Base-by-base conservation (phyloP, 1,140 invertebrate genomes). In the Drosophila nebulosa region DNA sequence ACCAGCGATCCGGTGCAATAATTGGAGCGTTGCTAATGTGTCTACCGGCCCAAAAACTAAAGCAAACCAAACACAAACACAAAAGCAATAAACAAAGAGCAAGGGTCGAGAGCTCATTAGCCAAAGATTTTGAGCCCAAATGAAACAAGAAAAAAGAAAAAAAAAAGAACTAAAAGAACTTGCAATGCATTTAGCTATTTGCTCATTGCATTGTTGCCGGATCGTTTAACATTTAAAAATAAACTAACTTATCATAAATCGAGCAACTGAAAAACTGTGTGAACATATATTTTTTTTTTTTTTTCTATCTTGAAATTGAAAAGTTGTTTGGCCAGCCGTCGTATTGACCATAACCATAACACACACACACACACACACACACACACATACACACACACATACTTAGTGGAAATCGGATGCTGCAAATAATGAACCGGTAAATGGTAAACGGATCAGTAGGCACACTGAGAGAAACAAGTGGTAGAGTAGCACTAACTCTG, bases 261-360 rank as follows among this genome's bases (percentile, higher is more conserved):
- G 60, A 63, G 36, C 50, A 42, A 74, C 42, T 76, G 83, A 67
- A 86, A 86, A 86, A 83, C 70, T 88, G 83, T 86, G 83, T 83
- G 83, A 86, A 84, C 69, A 78, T 68, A 64, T 80, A 27, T 59
- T 50, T 57, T 36, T 50, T 32, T 57, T 27, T 80, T 35, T 59
- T 50, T 57, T 36, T 50, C 36, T 57, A 27, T 56, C 46, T 74
- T 64, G 64, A 85, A 85, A 89, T 86, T 88, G 83, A 86, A 86
- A 88, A 86, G 83, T 86, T 86, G 83, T 86, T 88, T 86, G 83
- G 60, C 69, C 81, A 67, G 80, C 73, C 74, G 70, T 51, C 9
- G 42, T 65, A 67, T 81, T 86, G 81, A 71, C 83, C 83, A 86
- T 86, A 86, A 83, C 81, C 79, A 85, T 84, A 84, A 77, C 75